phyloP scores from a whole-genome alignment of 2,888 invertebrate genomes.

The Tillus elongatus region DNA sequence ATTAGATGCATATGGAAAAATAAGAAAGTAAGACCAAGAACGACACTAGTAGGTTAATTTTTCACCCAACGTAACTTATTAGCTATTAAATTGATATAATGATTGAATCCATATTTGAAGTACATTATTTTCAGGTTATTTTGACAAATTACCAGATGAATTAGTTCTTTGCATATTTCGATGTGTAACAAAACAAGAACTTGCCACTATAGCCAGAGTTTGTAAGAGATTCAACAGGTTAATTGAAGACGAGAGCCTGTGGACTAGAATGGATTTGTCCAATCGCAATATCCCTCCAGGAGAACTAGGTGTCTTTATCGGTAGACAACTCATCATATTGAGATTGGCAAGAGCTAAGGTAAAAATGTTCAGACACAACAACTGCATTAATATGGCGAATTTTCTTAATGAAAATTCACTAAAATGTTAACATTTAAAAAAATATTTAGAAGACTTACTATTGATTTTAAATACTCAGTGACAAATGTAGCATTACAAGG shows the following conservation, averaged over 20 bases:
- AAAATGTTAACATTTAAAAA: no score
- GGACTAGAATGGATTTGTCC: conserved; percentile 76
- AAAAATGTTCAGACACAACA: no score
- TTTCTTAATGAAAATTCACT: no score
- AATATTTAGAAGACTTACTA: no score
- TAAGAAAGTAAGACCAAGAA: no score
- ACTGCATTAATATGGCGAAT: no score
- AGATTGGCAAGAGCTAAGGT: conserved; percentile 75
- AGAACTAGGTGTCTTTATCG: conserved; percentile 65
- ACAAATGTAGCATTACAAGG: no score
- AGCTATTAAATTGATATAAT: conserved; percentile 1
- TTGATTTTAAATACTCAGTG: no score
- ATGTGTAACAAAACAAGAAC: conserved; percentile 68
- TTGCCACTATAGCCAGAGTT: conserved; percentile 63
- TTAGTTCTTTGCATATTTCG: conserved; percentile 72
- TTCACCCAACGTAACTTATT: no score
- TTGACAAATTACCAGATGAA: conserved; percentile 73
- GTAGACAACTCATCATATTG: conserved; percentile 66
- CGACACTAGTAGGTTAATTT: no score
- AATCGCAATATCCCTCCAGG: conserved; percentile 57
- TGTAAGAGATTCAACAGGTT: conserved; percentile 73
- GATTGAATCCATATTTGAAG: background rate
- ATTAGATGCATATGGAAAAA: no score
- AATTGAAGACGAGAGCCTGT: conserved; percentile 74
- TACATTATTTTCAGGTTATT: conserved; percentile 50